Evolutionary conservation across 2,797 vertebrate genomes (phyloP), one percentile per base, ranked within the genome.

Genomic region (Alauda arvensis): DNA sequence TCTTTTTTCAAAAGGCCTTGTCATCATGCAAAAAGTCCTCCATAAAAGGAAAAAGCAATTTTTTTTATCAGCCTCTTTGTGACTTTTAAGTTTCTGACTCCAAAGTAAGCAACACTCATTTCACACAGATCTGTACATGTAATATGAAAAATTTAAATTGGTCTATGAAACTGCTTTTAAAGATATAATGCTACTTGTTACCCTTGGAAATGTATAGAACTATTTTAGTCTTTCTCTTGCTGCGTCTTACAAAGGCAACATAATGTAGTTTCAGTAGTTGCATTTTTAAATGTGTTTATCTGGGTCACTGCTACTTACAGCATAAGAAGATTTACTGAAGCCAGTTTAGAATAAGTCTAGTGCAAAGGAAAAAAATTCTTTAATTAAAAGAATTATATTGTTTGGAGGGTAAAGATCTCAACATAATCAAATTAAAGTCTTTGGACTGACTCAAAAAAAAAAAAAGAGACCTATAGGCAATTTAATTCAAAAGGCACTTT

Each of bases 251-350:
- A 93, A 95, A 95, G 88, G 86, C 89, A 95, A 68, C 69, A 91
- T 7, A 42, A 79, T 76, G 74, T 92, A 93, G 87, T 95, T 96
- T 93, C 94, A 93, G 95, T 94, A 93, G 95, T n/a, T 92, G 89
- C 65, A 93, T 94, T 93, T 95, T 96, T 76, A 95, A 94, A 95
- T 11, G 31, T 91, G 93, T 96, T 95, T 97, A 96, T 96, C 93
- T 96, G 94, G 94, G 96, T 95, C 96, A 96, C 87, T 93, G 90
- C 91, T 94, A 94, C 93, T 96, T 95, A 94, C 26, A 86, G 86
- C 79, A 14, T 96, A 95, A 94, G 93, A 89, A 96, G 77, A 94
- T 91, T 93, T 94, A 92, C 77, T 60, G 91, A 89, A 93, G 85
- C 85, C 80, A 88, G 63, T 94, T 92, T 87, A 94, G 51, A 88